Conservation (phyloP, 2,113 vertebrate species). For the Todiramphus chloris region DNA sequence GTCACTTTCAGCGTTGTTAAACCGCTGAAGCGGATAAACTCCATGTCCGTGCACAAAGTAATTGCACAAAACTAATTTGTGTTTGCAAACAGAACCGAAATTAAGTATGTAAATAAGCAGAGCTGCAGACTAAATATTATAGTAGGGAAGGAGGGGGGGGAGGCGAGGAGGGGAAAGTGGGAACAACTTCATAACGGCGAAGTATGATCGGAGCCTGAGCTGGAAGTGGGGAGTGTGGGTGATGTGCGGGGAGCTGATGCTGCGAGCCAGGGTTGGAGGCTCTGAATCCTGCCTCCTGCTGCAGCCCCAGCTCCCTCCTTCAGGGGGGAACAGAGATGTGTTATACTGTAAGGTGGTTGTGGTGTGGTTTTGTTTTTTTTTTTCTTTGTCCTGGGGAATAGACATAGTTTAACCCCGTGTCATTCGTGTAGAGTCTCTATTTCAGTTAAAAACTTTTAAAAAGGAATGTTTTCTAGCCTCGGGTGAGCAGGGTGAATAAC, state of each 20-base stretch:
- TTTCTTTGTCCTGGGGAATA: background rate
- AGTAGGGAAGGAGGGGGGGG: background rate
- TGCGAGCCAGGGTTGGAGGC: background rate
- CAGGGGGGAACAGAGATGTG: background rate
- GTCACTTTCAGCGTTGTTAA: constrained; percentile 62
- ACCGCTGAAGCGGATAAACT: constrained; percentile 68
- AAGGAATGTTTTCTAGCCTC: background rate
- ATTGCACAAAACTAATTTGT: constrained; percentile 81
- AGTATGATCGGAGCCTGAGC: background rate
- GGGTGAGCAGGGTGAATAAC: background rate
- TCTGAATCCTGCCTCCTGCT: constrained; percentile 37
- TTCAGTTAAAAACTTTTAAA: constrained; percentile 18
- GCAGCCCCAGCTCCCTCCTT: background rate
- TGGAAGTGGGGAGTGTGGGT: constrained; percentile 16
- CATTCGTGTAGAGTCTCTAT: background rate
- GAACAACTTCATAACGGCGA: constrained; percentile 49
- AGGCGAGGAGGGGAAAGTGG: background rate
- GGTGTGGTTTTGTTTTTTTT: background rate
- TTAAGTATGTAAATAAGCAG: constrained; percentile 79
- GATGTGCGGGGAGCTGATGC: background rate
- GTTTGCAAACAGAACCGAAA: constrained; percentile 78
- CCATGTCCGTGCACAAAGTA: constrained; percentile 75
- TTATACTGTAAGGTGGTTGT: background rate
- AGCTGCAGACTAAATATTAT: constrained; percentile 75
- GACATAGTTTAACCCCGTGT: background rate